A percentile compares a stretch with the other conserved stretches of the same genome.
Evolutionary conservation across 1,140 invertebrate species (phyloP).

Genomic region (Drosophila repletoides): DNA sequence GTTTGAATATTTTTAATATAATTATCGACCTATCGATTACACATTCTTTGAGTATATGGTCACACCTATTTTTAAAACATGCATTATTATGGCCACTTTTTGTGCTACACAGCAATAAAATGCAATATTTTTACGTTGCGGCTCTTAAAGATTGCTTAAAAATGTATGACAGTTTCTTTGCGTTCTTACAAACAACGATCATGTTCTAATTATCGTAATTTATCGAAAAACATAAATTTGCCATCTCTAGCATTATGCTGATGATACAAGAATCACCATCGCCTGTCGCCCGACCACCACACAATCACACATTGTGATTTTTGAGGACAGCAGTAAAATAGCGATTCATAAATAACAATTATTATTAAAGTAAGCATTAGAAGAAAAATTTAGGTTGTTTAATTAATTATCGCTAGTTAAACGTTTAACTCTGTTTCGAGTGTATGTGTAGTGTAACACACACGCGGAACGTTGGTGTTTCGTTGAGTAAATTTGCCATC

Average conservation of each 20-base stretch:
- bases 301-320: constrained; percentile 40
- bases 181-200: too few species aligned
- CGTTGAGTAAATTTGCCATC: constrained; percentile 33
- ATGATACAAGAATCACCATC: neutral
- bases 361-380: constrained; percentile 28
- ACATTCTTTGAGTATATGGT: too few species aligned
- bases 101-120: too few species aligned
- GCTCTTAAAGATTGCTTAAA: too few species aligned
- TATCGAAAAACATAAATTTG: neutral
- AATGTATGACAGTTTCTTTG: neutral
- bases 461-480: constrained; percentile 65
- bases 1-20: too few species aligned
- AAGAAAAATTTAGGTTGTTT: constrained; percentile 29
- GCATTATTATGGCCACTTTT: too few species aligned
- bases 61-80: too few species aligned
- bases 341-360: constrained; percentile 37
- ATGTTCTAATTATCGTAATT: neutral
- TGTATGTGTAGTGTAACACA: constrained; percentile 32
- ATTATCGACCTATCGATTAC: too few species aligned
- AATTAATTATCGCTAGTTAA: constrained; percentile 15
- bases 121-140: too few species aligned
- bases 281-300: constrained; percentile 28
- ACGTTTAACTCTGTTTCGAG: neutral
- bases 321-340: constrained; percentile 47
- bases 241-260: neutral